Evolutionary conservation across 2,797 vertebrate genomes (phyloP).

Genomic region (Gymnothorax javanicus): DNA sequence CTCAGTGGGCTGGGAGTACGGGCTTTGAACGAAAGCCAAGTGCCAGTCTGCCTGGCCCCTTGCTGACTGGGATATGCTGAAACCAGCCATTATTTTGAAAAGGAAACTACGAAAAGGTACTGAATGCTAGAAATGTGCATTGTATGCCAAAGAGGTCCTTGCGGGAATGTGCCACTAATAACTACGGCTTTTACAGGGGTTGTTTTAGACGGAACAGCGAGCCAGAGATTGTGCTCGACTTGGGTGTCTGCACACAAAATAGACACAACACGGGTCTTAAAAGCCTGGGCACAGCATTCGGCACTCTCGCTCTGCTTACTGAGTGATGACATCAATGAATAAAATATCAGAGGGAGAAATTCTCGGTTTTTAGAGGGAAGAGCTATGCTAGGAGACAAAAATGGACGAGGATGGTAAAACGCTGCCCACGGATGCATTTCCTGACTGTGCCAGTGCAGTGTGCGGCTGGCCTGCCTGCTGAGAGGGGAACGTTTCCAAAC

Average conservation of each 20-base stretch:
- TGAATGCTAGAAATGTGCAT: neutral
- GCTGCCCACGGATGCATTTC: neutral
- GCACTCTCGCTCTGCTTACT: neutral
- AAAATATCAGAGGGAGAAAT: neutral
- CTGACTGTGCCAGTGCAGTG: neutral
- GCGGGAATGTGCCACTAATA: neutral
- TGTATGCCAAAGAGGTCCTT: neutral
- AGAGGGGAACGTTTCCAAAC: neutral
- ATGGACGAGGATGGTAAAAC: neutral
- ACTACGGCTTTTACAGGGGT: neutral
- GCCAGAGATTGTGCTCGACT: neutral
- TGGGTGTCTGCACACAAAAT: neutral
- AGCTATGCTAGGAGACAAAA: neutral
- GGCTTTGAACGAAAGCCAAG: neutral
- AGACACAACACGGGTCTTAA: neutral
- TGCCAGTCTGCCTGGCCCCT: neutral
- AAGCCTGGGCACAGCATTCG: neutral
- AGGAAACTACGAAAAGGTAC: neutral
- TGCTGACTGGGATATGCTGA: constrained; percentile 4
- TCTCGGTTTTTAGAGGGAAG: neutral
- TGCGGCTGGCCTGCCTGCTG: neutral
- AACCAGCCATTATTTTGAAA: constrained; percentile 6
- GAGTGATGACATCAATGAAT: neutral
- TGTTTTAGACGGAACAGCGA: neutral
- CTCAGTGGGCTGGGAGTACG: neutral